A percentile compares a stretch with the other conserved stretches of the same genome.
Conservation (phyloP, 2,888 invertebrate genomes). For the Melipona beecheii region DNA sequence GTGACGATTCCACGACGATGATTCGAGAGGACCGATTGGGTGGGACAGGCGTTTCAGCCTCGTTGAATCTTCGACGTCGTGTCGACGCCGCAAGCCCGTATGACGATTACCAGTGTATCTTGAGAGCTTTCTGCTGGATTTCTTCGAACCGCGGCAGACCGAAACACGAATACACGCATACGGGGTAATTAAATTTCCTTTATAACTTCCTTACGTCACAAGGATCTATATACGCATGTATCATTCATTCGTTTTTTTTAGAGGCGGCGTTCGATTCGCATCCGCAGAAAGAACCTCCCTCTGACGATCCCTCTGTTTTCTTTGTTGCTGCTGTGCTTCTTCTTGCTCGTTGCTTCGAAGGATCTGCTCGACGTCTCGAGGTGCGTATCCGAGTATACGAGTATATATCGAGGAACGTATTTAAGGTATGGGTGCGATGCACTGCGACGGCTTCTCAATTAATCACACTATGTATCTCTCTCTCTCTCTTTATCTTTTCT, state of each 20-base stretch:
- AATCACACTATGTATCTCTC: conserved; percentile 43
- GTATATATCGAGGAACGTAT: conserved; percentile 26
- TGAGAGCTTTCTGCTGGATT: neutral
- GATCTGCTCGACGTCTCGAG: conserved; percentile 7
- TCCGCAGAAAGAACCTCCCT: no score
- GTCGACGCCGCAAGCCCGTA: neutral
- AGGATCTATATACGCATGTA: neutral
- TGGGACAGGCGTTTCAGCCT: conserved; percentile 44
- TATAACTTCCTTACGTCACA: neutral
- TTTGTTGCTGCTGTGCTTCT: neutral
- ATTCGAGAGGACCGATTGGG: conserved; percentile 59
- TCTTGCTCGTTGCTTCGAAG: conserved; percentile 4
- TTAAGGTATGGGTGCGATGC: conserved; percentile 20
- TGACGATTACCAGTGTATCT: neutral
- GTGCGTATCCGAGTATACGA: neutral
- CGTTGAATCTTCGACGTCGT: conserved; percentile 34
- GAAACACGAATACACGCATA: neutral
- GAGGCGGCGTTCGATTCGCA: no score
- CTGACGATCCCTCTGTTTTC: no score
- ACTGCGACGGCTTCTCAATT: conserved; percentile 39
- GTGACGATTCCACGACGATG: conserved; percentile 58
- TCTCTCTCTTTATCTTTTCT: no score
- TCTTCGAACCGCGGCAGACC: conserved; percentile 1
- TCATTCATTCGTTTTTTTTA: no score
- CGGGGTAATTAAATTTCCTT: conserved; percentile 28